phyloP scores from a whole-genome alignment of 2,113 vertebrate species.

The Jacana jacana region DNA sequence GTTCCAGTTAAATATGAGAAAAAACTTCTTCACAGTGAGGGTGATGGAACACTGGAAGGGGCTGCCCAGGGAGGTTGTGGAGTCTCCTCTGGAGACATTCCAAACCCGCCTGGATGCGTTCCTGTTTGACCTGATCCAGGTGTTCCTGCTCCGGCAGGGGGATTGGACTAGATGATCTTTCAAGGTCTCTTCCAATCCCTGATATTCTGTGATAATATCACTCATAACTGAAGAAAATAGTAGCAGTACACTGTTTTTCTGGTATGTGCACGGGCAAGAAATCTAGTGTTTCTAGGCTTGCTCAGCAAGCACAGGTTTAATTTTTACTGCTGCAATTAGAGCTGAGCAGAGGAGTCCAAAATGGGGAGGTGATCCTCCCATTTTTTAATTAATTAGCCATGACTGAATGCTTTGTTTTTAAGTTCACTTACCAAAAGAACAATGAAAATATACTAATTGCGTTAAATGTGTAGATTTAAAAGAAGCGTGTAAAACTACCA shows the following conservation, averaged over 20 bases:
- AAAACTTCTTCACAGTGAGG: too few species aligned
- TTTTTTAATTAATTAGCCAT: background rate
- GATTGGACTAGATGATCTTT: too few species aligned
- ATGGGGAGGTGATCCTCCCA: background rate
- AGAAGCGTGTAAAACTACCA: background rate
- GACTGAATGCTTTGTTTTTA: background rate
- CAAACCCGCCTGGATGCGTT: too few species aligned
- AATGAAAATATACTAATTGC: background rate
- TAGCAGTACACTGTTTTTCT: background rate
- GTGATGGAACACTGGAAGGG: too few species aligned
- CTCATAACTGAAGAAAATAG: background rate
- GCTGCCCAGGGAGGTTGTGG: too few species aligned
- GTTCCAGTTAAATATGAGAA: too few species aligned
- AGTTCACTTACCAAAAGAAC: background rate
- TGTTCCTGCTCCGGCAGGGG: too few species aligned
- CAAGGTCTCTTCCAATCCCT: too few species aligned
- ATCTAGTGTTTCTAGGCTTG: background rate
- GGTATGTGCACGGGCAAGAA: background rate
- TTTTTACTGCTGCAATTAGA: background rate
- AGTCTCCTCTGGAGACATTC: too few species aligned
- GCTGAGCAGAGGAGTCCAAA: background rate
- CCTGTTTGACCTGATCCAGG: too few species aligned
- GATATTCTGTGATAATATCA: too few species aligned
- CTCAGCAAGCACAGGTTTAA: background rate
- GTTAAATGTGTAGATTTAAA: slow-evolving; percentile 13